Conservation (phyloP, 1,140 invertebrate genomes). For the Cydia fagiglandana region DNA sequence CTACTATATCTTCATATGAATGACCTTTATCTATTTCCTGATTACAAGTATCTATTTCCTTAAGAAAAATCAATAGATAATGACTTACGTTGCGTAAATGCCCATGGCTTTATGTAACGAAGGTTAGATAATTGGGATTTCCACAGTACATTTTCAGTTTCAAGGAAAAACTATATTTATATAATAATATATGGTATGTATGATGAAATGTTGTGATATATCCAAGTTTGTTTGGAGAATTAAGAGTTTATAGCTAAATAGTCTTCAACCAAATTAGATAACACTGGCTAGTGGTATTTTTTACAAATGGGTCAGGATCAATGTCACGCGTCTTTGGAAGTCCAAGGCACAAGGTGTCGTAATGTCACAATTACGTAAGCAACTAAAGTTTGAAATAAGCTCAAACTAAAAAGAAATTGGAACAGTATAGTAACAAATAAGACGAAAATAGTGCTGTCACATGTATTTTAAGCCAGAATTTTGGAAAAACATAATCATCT, state of each 20-base stretch:
- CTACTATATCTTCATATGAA: background rate
- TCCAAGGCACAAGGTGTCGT: constrained; percentile 58
- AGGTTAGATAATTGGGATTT: constrained; percentile 18
- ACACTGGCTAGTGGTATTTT: constrained; percentile 1
- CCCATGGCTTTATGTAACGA: constrained; percentile 26
- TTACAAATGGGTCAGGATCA: constrained; percentile 66
- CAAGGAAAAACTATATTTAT: background rate
- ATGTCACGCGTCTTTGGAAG: constrained; percentile 62
- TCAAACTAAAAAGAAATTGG: background rate
- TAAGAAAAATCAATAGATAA: constrained; percentile 6
- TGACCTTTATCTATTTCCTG: background rate
- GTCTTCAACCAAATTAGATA: constrained; percentile 6
- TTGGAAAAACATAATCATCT: background rate
- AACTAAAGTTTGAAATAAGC: background rate
- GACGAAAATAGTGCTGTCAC: background rate
- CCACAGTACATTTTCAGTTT: background rate
- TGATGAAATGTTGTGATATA: background rate
- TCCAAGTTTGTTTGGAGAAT: background rate
- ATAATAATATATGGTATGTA: background rate
- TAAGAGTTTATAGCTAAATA: background rate
- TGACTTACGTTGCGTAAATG: constrained; percentile 1
- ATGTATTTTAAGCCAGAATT: background rate
- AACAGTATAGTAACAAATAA: background rate
- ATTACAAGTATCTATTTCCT: background rate
- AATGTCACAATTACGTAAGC: constrained; percentile 72